Evolutionary conservation across 2,797 vertebrate genomes (phyloP).

Genomic region (Manis crassicaudata): DNA sequence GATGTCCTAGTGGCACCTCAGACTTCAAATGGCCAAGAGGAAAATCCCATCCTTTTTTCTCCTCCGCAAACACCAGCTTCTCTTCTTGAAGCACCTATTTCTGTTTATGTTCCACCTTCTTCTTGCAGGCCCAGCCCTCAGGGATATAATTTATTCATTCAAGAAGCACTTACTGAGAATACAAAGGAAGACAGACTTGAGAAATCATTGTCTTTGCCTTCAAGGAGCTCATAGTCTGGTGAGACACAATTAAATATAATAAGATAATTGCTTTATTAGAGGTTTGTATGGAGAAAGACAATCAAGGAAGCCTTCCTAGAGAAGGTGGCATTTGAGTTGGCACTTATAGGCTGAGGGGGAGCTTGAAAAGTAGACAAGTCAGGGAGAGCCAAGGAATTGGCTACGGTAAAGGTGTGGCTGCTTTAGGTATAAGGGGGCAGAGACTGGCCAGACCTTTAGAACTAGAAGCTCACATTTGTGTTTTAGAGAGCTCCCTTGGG

Average conservation of each 20-base stretch:
- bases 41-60: not conserved
- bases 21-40: not conserved
- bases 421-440: not conserved
- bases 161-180: not conserved
- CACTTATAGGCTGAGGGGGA: not conserved
- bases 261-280: conserved; percentile 53
- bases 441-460: not conserved
- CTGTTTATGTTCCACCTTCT: not conserved
- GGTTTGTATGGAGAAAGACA: conserved; percentile 21
- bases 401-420: not conserved
- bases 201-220: conserved; percentile 41
- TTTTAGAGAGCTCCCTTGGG: not conserved
- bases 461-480: not conserved
- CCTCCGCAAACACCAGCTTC: not conserved
- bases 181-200: not conserved
- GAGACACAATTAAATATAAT: conserved; percentile 27
- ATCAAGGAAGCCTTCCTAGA: conserved; percentile 40
- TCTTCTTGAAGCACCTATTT: not conserved
- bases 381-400: not conserved
- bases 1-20: not conserved
- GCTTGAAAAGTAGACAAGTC: not conserved
- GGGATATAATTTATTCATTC: not conserved
- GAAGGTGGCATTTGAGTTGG: not conserved
- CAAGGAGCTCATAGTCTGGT: conserved; percentile 21
- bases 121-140: not conserved